Percentiles rank a stretch among this genome's conserved stretches.
These are phyloP conservation scores for Helleia helle DNA, from an alignment of 2,888 invertebrate genomes.

Conservation along the genomic window DNA sequence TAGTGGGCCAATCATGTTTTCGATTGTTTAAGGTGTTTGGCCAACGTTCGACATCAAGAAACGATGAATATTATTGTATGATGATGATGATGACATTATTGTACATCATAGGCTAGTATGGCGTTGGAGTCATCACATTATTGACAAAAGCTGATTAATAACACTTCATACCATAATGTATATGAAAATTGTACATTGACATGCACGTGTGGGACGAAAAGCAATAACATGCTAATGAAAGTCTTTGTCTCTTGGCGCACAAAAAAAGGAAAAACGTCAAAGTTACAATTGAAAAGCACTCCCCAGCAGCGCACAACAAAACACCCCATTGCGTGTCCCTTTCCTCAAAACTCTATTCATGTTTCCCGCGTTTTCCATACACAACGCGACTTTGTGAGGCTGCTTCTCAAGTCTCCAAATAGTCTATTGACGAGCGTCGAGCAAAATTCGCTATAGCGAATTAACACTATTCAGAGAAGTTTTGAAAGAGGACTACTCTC, in stretches of 20 bases:
- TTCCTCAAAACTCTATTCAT: constrained; percentile 50
- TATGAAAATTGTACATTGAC: constrained; percentile 4
- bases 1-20: too few species aligned
- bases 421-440: constrained; percentile 67
- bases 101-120: too few species aligned
- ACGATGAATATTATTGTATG: too few species aligned
- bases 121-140: too few species aligned
- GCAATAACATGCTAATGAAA: constrained; percentile 9
- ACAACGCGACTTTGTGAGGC: constrained; percentile 61
- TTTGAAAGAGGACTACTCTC: constrained; percentile 72
- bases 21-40: too few species aligned
- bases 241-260: constrained; percentile 3
- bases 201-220: not conserved
- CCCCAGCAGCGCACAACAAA: constrained; percentile 24
- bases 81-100: too few species aligned
- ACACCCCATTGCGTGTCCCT: constrained; percentile 43
- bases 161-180: too few species aligned
- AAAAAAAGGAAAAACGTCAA: constrained; percentile 5
- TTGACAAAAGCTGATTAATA: too few species aligned
- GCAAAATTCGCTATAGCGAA: constrained; percentile 70
- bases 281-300: constrained; percentile 10
- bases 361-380: constrained; percentile 68
- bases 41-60: too few species aligned
- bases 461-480: constrained; percentile 72
- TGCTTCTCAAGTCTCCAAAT: constrained; percentile 64